These are phyloP conservation scores for Australoheros scitulus DNA, from an alignment of 2,113 vertebrate species.

Conservation along the genomic window DNA sequence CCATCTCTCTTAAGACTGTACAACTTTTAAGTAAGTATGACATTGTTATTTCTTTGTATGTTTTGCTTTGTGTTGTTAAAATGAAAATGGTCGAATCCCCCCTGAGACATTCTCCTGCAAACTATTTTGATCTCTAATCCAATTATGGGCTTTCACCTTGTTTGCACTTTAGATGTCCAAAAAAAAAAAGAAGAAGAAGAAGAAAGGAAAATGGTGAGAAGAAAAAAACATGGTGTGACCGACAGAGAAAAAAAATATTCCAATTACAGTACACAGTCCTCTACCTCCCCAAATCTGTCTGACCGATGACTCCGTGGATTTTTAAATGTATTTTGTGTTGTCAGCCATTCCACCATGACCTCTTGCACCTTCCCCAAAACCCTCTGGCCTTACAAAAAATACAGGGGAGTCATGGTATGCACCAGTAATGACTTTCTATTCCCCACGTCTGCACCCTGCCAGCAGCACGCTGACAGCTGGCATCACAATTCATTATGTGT, in stretches of 20 bases:
- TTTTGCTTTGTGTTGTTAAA: slow-evolving; percentile 1
- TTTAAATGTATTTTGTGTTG: slow-evolving; percentile 56
- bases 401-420: slow-evolving; percentile 34
- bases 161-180: slow-evolving; percentile 6
- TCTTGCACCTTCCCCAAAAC: slow-evolving; percentile 14
- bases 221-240: slow-evolving; percentile 13
- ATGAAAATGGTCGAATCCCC: not conserved
- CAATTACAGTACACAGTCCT: slow-evolving; percentile 55
- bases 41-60: slow-evolving; percentile 3
- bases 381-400: not conserved
- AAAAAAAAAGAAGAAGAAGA: not conserved
- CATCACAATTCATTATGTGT: slow-evolving; percentile 73
- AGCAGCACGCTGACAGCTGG: slow-evolving; percentile 59
- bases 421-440: slow-evolving; percentile 54
- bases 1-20: not conserved
- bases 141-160: slow-evolving; percentile 39
- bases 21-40: slow-evolving; percentile 1
- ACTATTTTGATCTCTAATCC: slow-evolving; percentile 45
- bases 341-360: slow-evolving; percentile 49
- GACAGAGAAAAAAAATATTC: slow-evolving; percentile 55
- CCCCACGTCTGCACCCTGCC: slow-evolving; percentile 36
- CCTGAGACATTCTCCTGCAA: not conserved
- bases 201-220: not conserved
- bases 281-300: slow-evolving; percentile 52
- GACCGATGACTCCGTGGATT: slow-evolving; percentile 39